Base-by-base conservation (phyloP, 2,888 invertebrate species). In the Odontocolon sp. region DNA sequence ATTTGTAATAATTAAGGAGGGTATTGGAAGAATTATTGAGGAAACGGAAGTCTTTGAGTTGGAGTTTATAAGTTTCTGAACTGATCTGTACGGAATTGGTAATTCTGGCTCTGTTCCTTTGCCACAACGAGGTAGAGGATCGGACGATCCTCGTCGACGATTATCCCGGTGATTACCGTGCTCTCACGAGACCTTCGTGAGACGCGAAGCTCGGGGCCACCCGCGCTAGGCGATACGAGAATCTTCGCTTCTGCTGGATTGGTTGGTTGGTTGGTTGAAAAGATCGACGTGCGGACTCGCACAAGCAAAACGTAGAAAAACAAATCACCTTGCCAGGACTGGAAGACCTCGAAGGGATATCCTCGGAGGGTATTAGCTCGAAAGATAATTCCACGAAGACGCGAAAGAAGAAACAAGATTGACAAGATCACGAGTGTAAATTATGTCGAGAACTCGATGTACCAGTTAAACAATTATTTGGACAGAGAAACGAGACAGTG, bases 341-440 rank as follows among this genome's bases (percentile, higher is more conserved):
- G 82, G 82, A 83, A 84, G 85, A 82, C 82, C 83, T 85, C 82
- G 81, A 76, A 72, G 70, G 76, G 76, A 64, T 72, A 63, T 42
- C 21, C 80, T 74, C 74, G 78, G 57, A 67, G 76, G 71, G 50
- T 70, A 71, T 79, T 63, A 64, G 63, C 42, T 14, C 42, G 26
- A 52, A 47, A 69, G 64, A 73, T 71, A 64, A 74, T 71, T 77
- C 59, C 56, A 77, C 52, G 68, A 61, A 52, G 31, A 38, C 38
- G 74, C 42, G 54, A 61, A 70, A 52, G 54, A 73, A 61, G 54
- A 76, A 67, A 79, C 57, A 54, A 79, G 77, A 77, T 70, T 74
- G 69, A 70, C 74, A 69, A 77, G 67, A 68, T 59, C 21, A 6
- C 57, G 57, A 63, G 66, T 61, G 70, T 69, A 63, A 67, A 67